Percentiles rank a stretch among this genome's conserved stretches.
Evolutionary conservation across 2,797 vertebrate species (phyloP).

Genomic region (Parauchenoglanis ngamensis): DNA sequence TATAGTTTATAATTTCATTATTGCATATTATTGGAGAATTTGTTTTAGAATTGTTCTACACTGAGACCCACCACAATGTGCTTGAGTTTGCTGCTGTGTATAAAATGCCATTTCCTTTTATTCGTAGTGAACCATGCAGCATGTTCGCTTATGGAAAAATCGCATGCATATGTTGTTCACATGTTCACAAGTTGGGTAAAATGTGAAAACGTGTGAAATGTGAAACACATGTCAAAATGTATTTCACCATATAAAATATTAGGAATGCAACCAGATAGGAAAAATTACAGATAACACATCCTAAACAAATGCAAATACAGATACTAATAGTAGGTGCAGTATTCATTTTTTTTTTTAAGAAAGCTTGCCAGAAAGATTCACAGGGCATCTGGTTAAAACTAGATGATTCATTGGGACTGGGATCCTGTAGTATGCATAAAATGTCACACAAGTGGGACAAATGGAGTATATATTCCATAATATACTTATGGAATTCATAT

Average conservation of each 20-base stretch:
- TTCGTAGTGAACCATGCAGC: neutral
- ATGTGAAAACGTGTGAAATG: neutral
- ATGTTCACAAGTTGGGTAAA: neutral
- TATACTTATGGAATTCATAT: no score
- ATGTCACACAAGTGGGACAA: neutral
- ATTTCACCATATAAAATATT: neutral
- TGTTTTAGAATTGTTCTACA: neutral
- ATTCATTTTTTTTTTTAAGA: neutral
- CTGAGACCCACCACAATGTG: neutral
- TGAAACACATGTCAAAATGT: neutral
- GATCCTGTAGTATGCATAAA: neutral
- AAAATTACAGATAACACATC: neutral
- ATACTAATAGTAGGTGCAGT: neutral
- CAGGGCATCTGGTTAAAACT: neutral
- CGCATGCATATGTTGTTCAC: neutral
- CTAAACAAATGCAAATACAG: neutral
- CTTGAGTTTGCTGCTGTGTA: constrained; percentile 4
- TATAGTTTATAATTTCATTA: constrained; percentile 8
- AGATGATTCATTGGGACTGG: neutral
- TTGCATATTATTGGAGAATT: neutral
- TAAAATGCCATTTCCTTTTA: neutral
- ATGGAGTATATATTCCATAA: no score
- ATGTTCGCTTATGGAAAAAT: neutral
- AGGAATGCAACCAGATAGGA: neutral
- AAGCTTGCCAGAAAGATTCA: neutral